These are phyloP conservation scores for Chondrosia reniformis DNA, from an alignment of 37 sponge, comb jelly and placozoan species.

Conservation along the genomic window DNA sequence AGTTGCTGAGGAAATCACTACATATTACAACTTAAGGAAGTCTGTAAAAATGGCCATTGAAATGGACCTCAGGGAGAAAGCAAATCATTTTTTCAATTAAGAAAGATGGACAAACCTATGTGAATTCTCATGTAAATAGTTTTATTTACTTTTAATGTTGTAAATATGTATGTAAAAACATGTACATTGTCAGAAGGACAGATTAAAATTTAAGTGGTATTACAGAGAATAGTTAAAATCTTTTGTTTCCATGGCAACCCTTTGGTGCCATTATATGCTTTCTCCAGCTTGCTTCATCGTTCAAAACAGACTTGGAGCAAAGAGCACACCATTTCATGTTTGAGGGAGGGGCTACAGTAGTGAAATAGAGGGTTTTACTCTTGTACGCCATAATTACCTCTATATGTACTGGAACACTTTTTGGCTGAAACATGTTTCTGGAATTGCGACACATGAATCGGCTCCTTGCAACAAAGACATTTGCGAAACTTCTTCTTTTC, in stretches of 20 bases:
- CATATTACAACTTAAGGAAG: too few relatives aligned
- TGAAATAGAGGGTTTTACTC: neutral
- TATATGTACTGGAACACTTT: too few relatives aligned
- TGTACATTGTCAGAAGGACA: too few relatives aligned
- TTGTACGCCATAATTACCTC: too few relatives aligned
- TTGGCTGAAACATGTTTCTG: slow-evolving; percentile 17
- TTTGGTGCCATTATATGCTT: neutral
- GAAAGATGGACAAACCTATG: too few relatives aligned
- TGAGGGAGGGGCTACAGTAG: neutral
- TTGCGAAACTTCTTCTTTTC: slow-evolving; percentile 51
- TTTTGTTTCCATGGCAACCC: neutral
- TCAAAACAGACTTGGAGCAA: neutral
- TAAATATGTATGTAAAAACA: too few relatives aligned
- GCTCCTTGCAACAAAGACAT: slow-evolving; percentile 62
- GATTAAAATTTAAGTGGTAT: too few relatives aligned
- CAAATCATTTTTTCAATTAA: too few relatives aligned
- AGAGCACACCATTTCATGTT: neutral
- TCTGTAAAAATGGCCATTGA: neutral
- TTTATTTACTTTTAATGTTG: too few relatives aligned
- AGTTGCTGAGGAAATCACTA: neutral
- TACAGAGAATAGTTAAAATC: too few relatives aligned
- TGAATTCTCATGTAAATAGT: too few relatives aligned
- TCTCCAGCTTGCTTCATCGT: neutral
- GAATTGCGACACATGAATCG: slow-evolving; percentile 10
- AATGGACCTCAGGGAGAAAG: slow-evolving; percentile 12